Conservation (phyloP, 2,113 vertebrate species). For the Climacteris rufus region DNA sequence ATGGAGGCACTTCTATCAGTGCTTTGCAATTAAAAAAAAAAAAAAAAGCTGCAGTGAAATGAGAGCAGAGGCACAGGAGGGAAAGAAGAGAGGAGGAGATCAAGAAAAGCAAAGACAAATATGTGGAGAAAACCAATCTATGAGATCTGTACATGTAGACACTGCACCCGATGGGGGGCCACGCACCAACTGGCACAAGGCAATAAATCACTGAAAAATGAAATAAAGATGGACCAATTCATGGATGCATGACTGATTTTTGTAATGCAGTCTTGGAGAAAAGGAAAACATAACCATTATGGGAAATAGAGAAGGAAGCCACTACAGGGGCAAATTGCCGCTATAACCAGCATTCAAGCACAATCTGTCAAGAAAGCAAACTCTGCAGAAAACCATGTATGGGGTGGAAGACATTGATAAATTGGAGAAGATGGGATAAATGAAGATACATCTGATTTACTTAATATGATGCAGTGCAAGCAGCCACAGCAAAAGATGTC, state of each 20-base stretch:
- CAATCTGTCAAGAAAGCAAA: not conserved
- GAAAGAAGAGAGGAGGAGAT: not conserved
- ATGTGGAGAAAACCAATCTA: not conserved
- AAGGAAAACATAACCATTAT: not conserved
- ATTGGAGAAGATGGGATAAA: not conserved
- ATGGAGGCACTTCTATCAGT: not conserved
- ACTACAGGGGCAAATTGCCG: not conserved
- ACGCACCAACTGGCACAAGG: not conserved
- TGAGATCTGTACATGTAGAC: rapidly evolving
- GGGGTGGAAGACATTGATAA: not conserved
- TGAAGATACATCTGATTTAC: not conserved
- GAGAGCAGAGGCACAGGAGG: not conserved
- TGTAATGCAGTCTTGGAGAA: not conserved
- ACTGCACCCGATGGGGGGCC: not conserved
- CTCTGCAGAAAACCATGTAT: not conserved
- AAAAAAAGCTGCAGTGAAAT: not conserved
- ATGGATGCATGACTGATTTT: not conserved
- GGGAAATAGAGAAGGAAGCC: not conserved
- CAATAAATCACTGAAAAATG: not conserved
- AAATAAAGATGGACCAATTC: not conserved
- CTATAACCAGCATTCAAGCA: not conserved
- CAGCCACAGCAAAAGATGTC: not conserved
- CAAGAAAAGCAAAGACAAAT: not conserved
- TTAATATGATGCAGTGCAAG: not conserved
- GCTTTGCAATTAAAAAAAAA: not conserved